Evolutionary conservation across 2,113 vertebrate species (phyloP).

Genomic region (Aegotheles bennettii): DNA sequence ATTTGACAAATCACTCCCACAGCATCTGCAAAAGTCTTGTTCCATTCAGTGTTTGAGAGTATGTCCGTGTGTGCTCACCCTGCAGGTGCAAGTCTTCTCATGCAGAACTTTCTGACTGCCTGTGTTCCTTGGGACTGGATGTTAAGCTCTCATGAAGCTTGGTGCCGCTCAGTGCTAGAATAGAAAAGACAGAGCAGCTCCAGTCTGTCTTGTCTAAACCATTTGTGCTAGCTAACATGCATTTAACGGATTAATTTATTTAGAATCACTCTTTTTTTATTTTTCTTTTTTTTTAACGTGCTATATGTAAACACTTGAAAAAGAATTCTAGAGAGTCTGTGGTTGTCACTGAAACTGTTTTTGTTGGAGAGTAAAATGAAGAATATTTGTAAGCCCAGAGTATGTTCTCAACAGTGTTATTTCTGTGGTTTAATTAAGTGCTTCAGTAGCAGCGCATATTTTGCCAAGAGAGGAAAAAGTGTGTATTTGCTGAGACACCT

Average conservation of each 20-base stretch:
- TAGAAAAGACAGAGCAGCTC: not conserved
- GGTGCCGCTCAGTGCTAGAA: not conserved
- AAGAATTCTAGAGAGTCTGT: not conserved
- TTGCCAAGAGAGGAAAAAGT: not conserved
- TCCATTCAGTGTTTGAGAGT: not conserved
- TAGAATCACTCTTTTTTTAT: not conserved
- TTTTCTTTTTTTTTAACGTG: not conserved
- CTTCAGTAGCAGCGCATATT: not conserved
- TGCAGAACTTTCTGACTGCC: not conserved
- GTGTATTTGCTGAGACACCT: not conserved
- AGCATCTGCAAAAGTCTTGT: not conserved
- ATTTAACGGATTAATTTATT: not conserved
- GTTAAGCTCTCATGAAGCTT: not conserved
- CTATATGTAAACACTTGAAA: not conserved
- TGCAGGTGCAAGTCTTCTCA: not conserved
- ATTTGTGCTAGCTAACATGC: not conserved
- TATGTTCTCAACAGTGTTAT: not conserved
- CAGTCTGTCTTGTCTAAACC: not conserved
- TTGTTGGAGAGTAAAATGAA: not conserved
- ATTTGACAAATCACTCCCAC: not conserved
- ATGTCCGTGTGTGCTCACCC: not conserved
- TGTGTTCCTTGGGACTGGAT: not conserved
- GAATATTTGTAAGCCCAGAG: not conserved
- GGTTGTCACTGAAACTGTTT: not conserved
- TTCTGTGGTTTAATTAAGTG: slow-evolving; percentile 15